phyloP scores from a whole-genome alignment of 1,140 invertebrate species.

The Marisa cornuarietis region DNA sequence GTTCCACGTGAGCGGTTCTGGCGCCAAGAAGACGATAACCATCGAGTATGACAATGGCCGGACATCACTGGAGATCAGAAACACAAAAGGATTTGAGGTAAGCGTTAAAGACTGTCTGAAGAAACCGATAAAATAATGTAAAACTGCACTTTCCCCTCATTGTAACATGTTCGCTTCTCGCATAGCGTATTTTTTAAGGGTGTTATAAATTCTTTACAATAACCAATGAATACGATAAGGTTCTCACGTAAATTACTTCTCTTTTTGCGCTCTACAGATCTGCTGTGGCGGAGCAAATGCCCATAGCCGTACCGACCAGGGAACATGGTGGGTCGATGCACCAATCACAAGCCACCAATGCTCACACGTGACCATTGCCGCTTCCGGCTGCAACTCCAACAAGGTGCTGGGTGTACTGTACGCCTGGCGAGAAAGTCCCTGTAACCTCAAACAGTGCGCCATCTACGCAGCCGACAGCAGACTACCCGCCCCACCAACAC shows the following conservation, averaged over 20 bases:
- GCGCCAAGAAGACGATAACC: constrained; percentile 14
- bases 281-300: neutral
- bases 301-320: constrained; percentile 6
- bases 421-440: constrained; percentile 59
- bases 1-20: neutral
- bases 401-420: constrained; percentile 51
- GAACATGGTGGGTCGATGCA: constrained; percentile 40
- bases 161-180: neutral
- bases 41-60: constrained; percentile 22
- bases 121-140: neutral
- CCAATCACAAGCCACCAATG: constrained; percentile 35
- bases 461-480: constrained; percentile 46
- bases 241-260: neutral
- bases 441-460: constrained; percentile 49
- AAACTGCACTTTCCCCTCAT: neutral
- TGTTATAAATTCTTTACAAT: neutral
- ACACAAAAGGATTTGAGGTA: constrained; percentile 47
- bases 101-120: neutral
- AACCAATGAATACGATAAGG: neutral
- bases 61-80: constrained; percentile 27
- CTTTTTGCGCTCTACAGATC: neutral
- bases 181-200: neutral
- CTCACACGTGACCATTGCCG: constrained; percentile 36
- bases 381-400: constrained; percentile 22
- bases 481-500: constrained; percentile 38